These are phyloP conservation scores for Urophycis tenuis DNA, from an alignment of 2,797 vertebrate species.

Conservation along the genomic window DNA sequence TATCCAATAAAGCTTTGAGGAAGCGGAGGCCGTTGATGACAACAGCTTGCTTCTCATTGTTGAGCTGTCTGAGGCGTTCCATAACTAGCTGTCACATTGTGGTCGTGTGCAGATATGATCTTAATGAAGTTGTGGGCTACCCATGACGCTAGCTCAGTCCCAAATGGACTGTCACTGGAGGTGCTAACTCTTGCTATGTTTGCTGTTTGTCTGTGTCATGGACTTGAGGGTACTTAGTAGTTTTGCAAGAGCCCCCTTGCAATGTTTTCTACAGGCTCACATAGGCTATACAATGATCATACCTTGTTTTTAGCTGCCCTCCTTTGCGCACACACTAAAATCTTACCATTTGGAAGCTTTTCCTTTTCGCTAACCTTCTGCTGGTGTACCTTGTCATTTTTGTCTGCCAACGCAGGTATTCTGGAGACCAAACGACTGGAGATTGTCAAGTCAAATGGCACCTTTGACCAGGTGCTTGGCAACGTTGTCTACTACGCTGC, in stretches of 20 bases:
- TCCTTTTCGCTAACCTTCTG: background rate
- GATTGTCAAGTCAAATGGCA: constrained; percentile 71
- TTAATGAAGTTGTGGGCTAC: constrained; percentile 53
- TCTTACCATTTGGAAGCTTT: background rate
- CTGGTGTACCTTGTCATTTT: constrained; percentile 23
- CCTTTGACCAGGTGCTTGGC: constrained; percentile 83
- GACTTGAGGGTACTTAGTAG: constrained; percentile 20
- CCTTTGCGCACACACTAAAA: background rate
- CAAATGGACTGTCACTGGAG: constrained; percentile 48
- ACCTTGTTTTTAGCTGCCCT: background rate
- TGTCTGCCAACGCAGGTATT: constrained; percentile 73
- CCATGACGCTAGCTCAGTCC: constrained; percentile 54
- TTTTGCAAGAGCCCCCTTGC: constrained; percentile 15
- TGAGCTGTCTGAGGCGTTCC: constrained; percentile 42
- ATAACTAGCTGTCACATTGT: constrained; percentile 51
- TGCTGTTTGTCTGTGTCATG: constrained; percentile 39
- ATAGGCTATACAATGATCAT: background rate
- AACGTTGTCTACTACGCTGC: constrained; percentile 82
- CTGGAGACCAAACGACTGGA: constrained; percentile 90
- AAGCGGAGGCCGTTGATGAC: constrained; percentile 52
- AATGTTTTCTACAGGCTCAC: constrained; percentile 7
- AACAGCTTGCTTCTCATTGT: constrained; percentile 55
- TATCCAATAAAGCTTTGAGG: constrained; percentile 64
- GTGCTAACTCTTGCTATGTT: constrained; percentile 21
- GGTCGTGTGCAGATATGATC: constrained; percentile 54